Base-by-base conservation (phyloP, 2,888 invertebrate species). In the Pteria penguin region DNA sequence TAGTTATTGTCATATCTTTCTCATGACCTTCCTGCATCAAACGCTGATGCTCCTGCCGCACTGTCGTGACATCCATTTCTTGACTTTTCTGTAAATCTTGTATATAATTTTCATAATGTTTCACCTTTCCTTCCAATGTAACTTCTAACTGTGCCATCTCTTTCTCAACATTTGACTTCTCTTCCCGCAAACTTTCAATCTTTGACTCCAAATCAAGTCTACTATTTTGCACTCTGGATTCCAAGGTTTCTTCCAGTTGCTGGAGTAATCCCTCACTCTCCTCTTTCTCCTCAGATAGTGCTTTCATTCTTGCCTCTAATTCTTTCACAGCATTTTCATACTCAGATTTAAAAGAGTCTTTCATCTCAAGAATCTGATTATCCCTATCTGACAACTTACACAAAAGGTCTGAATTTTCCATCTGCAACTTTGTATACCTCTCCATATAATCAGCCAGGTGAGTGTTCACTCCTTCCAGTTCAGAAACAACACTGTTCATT, bases 31-130 rank as follows among this genome's bases (percentile, higher is more conserved):
- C 29, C 32, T 78, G 62, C 31, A 72, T 57, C n/a, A 76, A 72
- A 54, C 54, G 32, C 18, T 68, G 66, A 65, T 84, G 82, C 33
- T 88, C 83, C 32, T 74, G 69, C 65, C 86, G 78, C 33, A 88
- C 45, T 8, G 79, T 78, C 29, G 72, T 76, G 14, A 72, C 61
- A 78, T 84, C 83, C 67, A 78, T 72, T n/a, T 86, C 81, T 60
- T 79, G 77, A 27, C 76, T 68, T 45, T 77, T 70, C 54, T 84
- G 77, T 29, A 88, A 62, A 26, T 87, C 84, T 67, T 84, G 71
- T 60, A 87, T 81, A 52, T 82, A 86, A 36, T 74, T 74, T 33
- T 88, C 85, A 79, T 85, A 85, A 54, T 87, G 83, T 61, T 80
- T 75, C n/a, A 78, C 72, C 73, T 84, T 81, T 29, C 76, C 76